Evolutionary conservation across 2,888 invertebrate species (phyloP), one percentile per base, ranked within the genome.

Genomic region (Brenthis daphne): DNA sequence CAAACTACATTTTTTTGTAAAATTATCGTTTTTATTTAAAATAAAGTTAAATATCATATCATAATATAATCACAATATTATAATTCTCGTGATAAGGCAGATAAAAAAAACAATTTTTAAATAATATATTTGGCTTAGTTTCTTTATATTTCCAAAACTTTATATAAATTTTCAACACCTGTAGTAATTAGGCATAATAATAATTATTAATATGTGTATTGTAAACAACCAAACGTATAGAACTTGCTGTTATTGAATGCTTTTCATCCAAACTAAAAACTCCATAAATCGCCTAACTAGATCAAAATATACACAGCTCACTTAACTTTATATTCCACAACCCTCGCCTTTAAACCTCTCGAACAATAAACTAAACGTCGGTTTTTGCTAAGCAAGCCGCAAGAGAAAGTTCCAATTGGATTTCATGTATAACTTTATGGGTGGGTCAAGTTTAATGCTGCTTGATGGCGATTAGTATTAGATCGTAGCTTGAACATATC

Each of bases 341-440:
- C 33, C 33, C 50, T 50, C 11, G 29, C 48, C 13, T n/a, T 50
- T 6, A 37, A 50, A 29, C 50, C 60, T 48, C 50, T 50, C 24
- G 50, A 50, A 60, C 50, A 60, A 60, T 60, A 60, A 33, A 60
- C 29, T 50, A 50, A 60, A 57, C 57, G 57, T 14, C n/a, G 57
- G n/a, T 33, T 29, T 60, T 51, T 50, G 50, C 37, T 16, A 12
- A 60, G 24, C 60, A 50, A 50, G n/a, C 37, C 37, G 8, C 29
- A 4, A 24, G 24, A 12, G 50, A 60, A 57, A 60, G 12, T 60
- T 57, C 24, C 24, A 57, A 20, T 47, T 47, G 47, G 47, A 58
- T 33, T 51, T 61, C n/a, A 60, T 60, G 51, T n/a, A 50, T 16
- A 29, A 48, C n/a, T 33, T 61, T 61, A n/a, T 51, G 13, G 33